phyloP scores from a whole-genome alignment of 2,888 invertebrate genomes.

The Pyrrhopygopsis socrates region DNA sequence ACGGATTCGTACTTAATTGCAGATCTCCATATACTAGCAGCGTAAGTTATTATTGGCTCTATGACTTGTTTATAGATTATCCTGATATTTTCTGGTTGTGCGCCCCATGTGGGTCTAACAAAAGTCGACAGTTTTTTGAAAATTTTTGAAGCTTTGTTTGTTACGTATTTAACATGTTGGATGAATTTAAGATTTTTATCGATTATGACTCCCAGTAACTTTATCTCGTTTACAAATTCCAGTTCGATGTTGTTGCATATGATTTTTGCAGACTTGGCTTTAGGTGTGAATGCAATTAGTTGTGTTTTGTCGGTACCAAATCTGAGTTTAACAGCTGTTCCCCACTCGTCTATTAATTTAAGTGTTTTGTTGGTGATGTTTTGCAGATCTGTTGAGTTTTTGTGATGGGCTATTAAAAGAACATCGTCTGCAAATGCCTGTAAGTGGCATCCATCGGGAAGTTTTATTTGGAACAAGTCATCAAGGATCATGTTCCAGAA shows the following conservation, averaged over 20 bases:
- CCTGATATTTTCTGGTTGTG: background rate
- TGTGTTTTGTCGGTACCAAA: conserved; percentile 55
- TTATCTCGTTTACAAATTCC: background rate
- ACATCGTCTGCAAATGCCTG: conserved; percentile 77
- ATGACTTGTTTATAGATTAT: conserved; percentile 8
- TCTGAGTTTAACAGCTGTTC: conserved; percentile 25
- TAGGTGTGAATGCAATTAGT: conserved; percentile 34
- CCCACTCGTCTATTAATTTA: conserved; percentile 18
- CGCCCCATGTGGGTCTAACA: conserved; percentile 8
- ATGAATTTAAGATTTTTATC: background rate
- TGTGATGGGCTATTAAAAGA: conserved; percentile 20
- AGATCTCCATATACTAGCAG: background rate
- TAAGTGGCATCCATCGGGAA: background rate
- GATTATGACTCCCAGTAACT: conserved; percentile 43
- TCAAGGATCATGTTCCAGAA: conserved; percentile 29
- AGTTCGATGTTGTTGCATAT: too few relatives aligned
- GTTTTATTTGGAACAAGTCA: background rate
- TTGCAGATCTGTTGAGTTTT: too few relatives aligned
- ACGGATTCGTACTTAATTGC: background rate
- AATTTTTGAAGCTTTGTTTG: background rate
- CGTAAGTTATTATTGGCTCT: background rate
- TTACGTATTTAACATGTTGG: too few relatives aligned
- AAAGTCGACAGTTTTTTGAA: background rate
- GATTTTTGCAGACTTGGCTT: background rate
- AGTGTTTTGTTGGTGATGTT: too few relatives aligned